A percentile compares a stretch with the other conserved stretches of the same genome.
These are phyloP conservation scores for Hephaestus fuliginosus DNA, from an alignment of 2,797 vertebrate genomes.

Conservation along the genomic window DNA sequence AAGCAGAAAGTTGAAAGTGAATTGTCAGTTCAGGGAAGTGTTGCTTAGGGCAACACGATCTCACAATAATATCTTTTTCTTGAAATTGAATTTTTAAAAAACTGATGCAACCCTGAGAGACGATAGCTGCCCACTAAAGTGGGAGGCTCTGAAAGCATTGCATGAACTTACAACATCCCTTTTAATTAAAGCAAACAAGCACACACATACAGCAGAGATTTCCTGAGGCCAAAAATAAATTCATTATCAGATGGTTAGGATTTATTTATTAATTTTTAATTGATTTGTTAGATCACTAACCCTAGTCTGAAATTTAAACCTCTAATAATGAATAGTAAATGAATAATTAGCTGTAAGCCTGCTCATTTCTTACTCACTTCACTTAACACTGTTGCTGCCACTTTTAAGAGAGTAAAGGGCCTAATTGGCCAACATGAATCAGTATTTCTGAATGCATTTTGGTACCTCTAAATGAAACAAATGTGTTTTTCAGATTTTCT, in stretches of 20 bases:
- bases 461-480: not conserved
- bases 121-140: conserved; percentile 21
- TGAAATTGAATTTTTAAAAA: conserved; percentile 10
- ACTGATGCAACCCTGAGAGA: conserved; percentile 37
- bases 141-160: conserved; percentile 27
- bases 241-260: conserved; percentile 17
- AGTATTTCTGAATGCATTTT: not conserved
- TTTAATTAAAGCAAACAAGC: conserved; percentile 37
- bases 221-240: not conserved
- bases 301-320: not conserved
- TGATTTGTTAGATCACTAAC: conserved; percentile 4
- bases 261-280: conserved; percentile 7
- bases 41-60: conserved; percentile 3
- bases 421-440: not conserved
- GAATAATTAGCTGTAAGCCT: conserved; percentile 4
- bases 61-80: conserved; percentile 11
- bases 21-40: conserved; percentile 4
- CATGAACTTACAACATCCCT: conserved; percentile 25
- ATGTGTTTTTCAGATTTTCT: not conserved
- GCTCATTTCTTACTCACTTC: not conserved
- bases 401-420: not conserved
- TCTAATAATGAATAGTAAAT: conserved; percentile 2
- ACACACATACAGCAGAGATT: conserved; percentile 19
- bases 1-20: conserved; percentile 16
- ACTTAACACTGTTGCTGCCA: not conserved